Percentiles rank a stretch among this genome's conserved stretches.
Conservation (phyloP, 2,888 invertebrate genomes). For the Elmis aenea region DNA sequence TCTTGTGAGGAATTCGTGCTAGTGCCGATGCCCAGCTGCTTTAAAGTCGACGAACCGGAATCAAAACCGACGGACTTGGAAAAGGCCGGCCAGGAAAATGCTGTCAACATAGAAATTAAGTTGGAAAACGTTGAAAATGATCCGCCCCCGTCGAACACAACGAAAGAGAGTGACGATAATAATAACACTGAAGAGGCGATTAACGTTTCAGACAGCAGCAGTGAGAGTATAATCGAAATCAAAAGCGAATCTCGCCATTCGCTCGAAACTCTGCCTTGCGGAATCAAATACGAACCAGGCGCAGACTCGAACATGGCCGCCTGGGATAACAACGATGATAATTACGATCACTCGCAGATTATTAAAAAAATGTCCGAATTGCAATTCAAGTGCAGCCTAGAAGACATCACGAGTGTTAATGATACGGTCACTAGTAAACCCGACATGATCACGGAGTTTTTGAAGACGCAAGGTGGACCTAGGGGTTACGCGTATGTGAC, state of each 20-base stretch:
- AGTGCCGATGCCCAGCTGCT: conserved; percentile 6
- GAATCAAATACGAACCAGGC: not conserved
- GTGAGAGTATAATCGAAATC: not conserved
- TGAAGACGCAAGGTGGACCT: conserved; percentile 3
- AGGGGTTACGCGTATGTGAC: conserved; percentile 37
- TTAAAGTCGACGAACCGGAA: not conserved
- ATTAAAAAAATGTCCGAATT: not conserved
- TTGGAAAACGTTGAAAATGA: too few species aligned
- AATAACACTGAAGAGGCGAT: not conserved
- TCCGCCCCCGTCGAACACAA: too few species aligned
- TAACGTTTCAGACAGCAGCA: conserved; percentile 1
- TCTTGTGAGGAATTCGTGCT: conserved; percentile 23
- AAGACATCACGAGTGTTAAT: not conserved
- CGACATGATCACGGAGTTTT: not conserved
- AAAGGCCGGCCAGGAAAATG: not conserved
- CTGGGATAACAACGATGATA: not conserved
- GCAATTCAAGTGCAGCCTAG: not conserved
- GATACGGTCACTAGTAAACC: not conserved
- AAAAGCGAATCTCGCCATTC: not conserved
- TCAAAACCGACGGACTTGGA: not conserved
- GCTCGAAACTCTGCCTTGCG: conserved; percentile 2
- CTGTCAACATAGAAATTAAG: not conserved
- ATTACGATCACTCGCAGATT: too few species aligned
- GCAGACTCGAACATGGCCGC: not conserved
- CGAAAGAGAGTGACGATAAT: conserved; percentile 2